phyloP scores from a whole-genome alignment of 2,797 vertebrate genomes.

The Takifugu ocellatus region DNA sequence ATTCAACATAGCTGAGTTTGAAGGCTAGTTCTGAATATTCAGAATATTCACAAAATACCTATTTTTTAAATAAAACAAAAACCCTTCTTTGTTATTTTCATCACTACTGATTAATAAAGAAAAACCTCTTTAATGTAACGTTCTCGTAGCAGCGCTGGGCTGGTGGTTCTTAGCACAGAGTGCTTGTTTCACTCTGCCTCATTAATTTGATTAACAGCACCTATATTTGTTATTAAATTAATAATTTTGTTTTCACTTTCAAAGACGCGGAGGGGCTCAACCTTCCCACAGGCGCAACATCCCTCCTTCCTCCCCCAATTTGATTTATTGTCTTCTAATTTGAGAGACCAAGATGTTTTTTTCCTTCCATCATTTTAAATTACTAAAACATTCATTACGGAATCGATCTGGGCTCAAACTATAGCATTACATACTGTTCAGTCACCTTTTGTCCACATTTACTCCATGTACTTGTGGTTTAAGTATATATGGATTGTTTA shows the following conservation, averaged over 20 bases:
- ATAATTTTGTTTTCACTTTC: slow-evolving; percentile 49
- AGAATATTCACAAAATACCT: too few species aligned
- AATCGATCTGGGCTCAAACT: slow-evolving; percentile 11
- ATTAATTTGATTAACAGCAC: slow-evolving; percentile 62
- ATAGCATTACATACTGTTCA: not conserved
- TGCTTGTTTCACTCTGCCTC: slow-evolving; percentile 36
- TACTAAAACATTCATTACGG: slow-evolving; percentile 26
- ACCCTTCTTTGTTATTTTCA: slow-evolving; percentile 3
- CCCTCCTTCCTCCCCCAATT: slow-evolving; percentile 19
- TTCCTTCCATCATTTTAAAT: not conserved
- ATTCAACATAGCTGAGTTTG: too few species aligned
- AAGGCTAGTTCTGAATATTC: too few species aligned
- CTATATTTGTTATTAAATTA: slow-evolving; percentile 57
- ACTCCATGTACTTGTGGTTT: too few species aligned
- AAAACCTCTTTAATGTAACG: slow-evolving; percentile 5
- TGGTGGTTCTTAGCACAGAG: slow-evolving; percentile 34
- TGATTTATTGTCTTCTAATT: slow-evolving; percentile 67
- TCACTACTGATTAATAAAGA: slow-evolving; percentile 8
- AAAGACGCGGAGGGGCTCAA: slow-evolving; percentile 48
- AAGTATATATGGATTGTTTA: too few species aligned
- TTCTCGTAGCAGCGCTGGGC: slow-evolving; percentile 23
- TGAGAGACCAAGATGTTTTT: slow-evolving; percentile 47
- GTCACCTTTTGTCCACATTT: slow-evolving; percentile 16
- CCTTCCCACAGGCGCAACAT: slow-evolving; percentile 61
- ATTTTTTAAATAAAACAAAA: too few species aligned